phyloP scores from a whole-genome alignment of 1,140 invertebrate genomes.

The Carcinoscorpius rotundicauda region DNA sequence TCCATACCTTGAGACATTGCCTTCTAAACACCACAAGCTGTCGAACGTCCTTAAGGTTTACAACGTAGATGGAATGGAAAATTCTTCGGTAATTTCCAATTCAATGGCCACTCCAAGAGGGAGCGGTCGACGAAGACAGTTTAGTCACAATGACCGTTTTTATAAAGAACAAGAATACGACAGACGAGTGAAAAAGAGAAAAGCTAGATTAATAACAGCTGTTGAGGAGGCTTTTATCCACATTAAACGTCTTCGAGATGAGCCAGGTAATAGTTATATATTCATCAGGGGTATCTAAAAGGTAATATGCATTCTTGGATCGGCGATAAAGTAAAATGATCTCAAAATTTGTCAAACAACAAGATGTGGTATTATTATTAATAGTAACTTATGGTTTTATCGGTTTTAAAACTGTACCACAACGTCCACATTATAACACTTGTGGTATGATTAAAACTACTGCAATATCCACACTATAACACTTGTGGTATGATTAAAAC shows the following conservation, averaged over 20 bases:
- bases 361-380: too few relatives aligned
- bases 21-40: conserved; percentile 44
- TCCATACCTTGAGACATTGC: conserved; percentile 82
- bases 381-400: too few relatives aligned
- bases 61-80: conserved; percentile 66
- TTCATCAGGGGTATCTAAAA: background rate
- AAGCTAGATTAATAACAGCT: conserved; percentile 74
- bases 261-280: conserved; percentile 31
- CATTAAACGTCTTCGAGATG: conserved; percentile 52
- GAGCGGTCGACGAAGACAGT: conserved; percentile 10
- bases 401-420: too few relatives aligned
- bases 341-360: too few relatives aligned
- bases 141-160: conserved; percentile 84
- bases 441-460: too few relatives aligned
- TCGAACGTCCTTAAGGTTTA: conserved; percentile 40
- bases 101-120: background rate
- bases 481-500: too few relatives aligned
- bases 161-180: conserved; percentile 97
- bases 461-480: too few relatives aligned
- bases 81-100: conserved; percentile 15
- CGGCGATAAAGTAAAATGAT: too few relatives aligned
- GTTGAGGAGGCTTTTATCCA: conserved; percentile 96
- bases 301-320: background rate
- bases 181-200: conserved; percentile 74
- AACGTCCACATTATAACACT: too few relatives aligned